These are phyloP conservation scores for Acrocephalus kingi DNA, from an alignment of 2,113 vertebrate species.

Conservation along the genomic window DNA sequence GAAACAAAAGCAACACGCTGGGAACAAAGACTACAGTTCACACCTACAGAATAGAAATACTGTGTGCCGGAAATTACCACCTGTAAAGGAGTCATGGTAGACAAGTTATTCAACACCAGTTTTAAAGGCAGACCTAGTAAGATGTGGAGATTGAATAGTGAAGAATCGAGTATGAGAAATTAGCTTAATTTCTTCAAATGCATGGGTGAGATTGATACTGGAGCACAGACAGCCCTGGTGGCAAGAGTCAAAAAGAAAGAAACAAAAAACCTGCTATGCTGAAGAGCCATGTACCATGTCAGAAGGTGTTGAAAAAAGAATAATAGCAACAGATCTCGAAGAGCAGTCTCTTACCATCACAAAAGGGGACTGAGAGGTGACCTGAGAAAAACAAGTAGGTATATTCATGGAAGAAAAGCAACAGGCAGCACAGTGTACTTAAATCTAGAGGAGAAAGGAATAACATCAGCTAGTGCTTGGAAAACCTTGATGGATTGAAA, in stretches of 20 bases:
- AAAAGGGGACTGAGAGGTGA: not conserved
- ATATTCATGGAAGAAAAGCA: not conserved
- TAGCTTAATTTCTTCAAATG: not conserved
- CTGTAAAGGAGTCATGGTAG: not conserved
- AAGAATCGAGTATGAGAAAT: not conserved
- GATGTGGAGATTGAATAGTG: not conserved
- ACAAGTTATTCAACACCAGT: not conserved
- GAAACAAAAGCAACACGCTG: not conserved
- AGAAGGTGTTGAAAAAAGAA: not conserved
- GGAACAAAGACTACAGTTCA: not conserved
- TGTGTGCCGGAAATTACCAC: not conserved
- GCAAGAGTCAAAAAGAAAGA: not conserved
- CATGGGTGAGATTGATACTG: not conserved
- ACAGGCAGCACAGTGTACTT: rapidly evolving
- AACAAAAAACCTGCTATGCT: not conserved
- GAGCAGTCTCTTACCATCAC: not conserved
- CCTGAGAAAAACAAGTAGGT: not conserved
- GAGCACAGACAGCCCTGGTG: not conserved
- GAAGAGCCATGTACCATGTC: not conserved
- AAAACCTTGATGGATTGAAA: not conserved
- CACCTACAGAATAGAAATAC: not conserved
- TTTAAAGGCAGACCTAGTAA: not conserved
- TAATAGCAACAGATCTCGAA: not conserved
- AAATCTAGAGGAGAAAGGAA: not conserved
- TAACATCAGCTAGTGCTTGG: not conserved